Evolutionary conservation across 1,140 invertebrate species (phyloP).

Genomic region (Atopsyche davidsoni): DNA sequence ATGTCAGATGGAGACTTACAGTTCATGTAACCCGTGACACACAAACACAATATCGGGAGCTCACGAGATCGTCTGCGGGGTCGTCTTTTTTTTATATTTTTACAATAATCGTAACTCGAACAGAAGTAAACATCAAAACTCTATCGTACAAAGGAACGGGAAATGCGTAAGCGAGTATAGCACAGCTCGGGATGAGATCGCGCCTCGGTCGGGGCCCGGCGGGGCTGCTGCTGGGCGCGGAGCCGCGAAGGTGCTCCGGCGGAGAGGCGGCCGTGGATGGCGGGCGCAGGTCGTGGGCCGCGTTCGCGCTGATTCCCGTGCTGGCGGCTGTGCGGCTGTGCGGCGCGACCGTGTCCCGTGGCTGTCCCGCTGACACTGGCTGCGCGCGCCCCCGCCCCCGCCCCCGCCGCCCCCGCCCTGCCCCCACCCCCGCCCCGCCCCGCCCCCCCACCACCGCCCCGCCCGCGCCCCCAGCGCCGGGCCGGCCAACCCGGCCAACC

Average conservation of each 20-base stretch:
- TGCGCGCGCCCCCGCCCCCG: constrained; percentile 2
- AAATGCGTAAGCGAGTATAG: not conserved
- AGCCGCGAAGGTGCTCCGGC: not conserved
- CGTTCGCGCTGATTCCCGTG: constrained; percentile 2
- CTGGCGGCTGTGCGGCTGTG: not conserved
- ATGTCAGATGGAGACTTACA: not conserved
- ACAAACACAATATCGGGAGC: not conserved
- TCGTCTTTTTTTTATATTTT: not conserved
- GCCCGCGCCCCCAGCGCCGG: too few species aligned
- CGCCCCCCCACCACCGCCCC: too few species aligned
- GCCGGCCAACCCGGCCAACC: too few species aligned
- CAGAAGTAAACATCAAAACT: constrained; percentile 7
- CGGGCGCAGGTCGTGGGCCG: too few species aligned
- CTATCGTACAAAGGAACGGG: not conserved
- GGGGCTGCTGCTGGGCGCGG: not conserved
- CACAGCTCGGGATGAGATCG: not conserved
- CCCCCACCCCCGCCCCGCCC: too few species aligned
- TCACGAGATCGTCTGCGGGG: not conserved
- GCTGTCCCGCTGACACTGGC: constrained; percentile 4
- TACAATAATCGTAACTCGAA: constrained; percentile 2
- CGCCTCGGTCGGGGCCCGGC: not conserved
- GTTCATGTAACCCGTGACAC: not conserved
- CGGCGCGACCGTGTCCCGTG: not conserved
- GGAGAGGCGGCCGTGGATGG: not conserved
- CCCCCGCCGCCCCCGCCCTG: not conserved